Percentiles rank a stretch among this genome's conserved stretches.
phyloP scores from a whole-genome alignment of 2,797 vertebrate genomes.

The Lithobates pipiens region DNA sequence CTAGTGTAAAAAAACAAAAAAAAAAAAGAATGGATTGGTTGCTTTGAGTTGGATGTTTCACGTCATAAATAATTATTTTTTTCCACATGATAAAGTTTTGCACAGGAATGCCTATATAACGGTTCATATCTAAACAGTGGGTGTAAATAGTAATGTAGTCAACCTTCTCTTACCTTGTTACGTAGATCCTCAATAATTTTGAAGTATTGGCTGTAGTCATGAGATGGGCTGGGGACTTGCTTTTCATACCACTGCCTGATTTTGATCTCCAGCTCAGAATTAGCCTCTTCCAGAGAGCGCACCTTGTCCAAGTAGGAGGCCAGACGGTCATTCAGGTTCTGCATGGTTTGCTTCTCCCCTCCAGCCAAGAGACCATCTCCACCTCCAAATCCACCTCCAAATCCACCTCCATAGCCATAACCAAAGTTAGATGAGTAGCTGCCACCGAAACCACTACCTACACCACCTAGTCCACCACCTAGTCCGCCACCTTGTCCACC shows the following conservation, averaged over 20 bases:
- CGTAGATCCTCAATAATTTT: slow-evolving; percentile 80
- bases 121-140: neutral
- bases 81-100: too few species aligned
- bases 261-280: slow-evolving; percentile 77
- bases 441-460: slow-evolving; percentile 53
- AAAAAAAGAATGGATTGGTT: too few species aligned
- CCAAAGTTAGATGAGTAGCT: slow-evolving; percentile 31
- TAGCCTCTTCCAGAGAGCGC: slow-evolving; percentile 79
- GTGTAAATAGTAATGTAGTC: neutral
- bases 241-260: slow-evolving; percentile 81
- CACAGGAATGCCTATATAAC: neutral
- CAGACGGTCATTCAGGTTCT: slow-evolving; percentile 91
- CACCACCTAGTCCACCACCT: neutral
- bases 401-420: slow-evolving; percentile 62
- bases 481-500: slow-evolving; percentile 36
- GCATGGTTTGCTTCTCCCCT: slow-evolving; percentile 88
- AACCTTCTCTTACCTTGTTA: slow-evolving; percentile 78
- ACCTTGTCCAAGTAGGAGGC: slow-evolving; percentile 88
- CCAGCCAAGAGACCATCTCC: slow-evolving; percentile 69
- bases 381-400: slow-evolving; percentile 50
- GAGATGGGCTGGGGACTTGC: slow-evolving; percentile 75
- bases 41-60: neutral
- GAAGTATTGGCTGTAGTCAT: slow-evolving; percentile 78
- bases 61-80: neutral
- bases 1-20: too few species aligned